Evolutionary conservation across 2,797 vertebrate species (phyloP), one percentile per base, ranked within the genome.

Genomic region (Lycodopsis pacificus): DNA sequence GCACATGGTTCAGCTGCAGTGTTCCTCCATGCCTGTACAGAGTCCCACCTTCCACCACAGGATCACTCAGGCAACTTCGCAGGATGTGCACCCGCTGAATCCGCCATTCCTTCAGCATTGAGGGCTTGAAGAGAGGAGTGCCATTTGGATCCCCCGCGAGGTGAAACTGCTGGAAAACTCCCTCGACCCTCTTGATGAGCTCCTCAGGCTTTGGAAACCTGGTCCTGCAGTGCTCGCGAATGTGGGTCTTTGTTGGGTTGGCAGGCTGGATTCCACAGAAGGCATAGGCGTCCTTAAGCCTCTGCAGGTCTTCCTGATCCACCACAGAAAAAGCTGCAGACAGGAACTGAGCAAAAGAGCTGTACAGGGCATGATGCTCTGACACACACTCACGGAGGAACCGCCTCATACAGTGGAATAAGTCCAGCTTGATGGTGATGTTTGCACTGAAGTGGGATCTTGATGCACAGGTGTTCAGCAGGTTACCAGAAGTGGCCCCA

Each of bases 261-360:
- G 59, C 36, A 62, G 36, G 59, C 12, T 40, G n/a, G 25, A 62
- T 62, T 9, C 59, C 36, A 62, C 59, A 25, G n/a, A 62, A 40
- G 20, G 7, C 36, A 40, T 42, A 17, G 3, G 59, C n/a, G 3
- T 40, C n/a, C 5, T 62, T 62, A 10, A 40, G 59, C 36, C 7
- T 40, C 7, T 62, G 36, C 12, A 22, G 59, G 59, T 62, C n/a
- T 14, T 40, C 36, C n/a, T 40, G 36, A 20, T 40, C 36, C 34
- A 25, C 58, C 34, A 61, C 58, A 8, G n/a, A 40, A 20, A 34
- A 58, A 2, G 30, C 56, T 34, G 56, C 56, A 11, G 56, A 58
- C 30, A 58, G 30, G 17, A 62, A 62, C 59, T 40, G 36, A 1
- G 34, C 11, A 22, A 61, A 61, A 7, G 58, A 61, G 9, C 58